A percentile compares a stretch with the other conserved stretches of the same genome.
Conservation (phyloP, 2,113 vertebrate species). For the Morone saxatilis region DNA sequence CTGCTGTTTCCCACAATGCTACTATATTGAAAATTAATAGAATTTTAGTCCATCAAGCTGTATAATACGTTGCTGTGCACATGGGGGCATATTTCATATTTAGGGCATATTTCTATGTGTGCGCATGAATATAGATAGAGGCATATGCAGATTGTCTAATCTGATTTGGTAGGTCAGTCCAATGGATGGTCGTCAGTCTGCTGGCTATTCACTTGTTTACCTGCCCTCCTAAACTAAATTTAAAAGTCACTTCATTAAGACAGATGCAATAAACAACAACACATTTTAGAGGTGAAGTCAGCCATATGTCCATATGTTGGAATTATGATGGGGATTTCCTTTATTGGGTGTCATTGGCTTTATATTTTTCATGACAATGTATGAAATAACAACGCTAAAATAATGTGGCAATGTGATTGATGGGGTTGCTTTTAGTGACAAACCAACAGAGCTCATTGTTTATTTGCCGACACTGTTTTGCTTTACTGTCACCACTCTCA, state of each 20-base stretch:
- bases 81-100: not conserved
- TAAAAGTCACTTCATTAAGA: not conserved
- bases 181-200: not conserved
- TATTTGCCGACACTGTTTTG: no score
- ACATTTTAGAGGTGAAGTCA: not conserved
- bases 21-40: conserved; percentile 34
- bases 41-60: conserved; percentile 21
- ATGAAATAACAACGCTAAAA: not conserved
- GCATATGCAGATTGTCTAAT: not conserved
- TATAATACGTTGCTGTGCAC: not conserved
- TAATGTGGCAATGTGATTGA: not conserved
- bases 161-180: not conserved
- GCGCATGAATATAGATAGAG: not conserved
- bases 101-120: not conserved
- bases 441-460: no score
- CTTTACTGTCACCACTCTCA: no score
- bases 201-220: not conserved
- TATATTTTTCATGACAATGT: not conserved
- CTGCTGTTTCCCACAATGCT: conserved; percentile 25
- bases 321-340: not conserved
- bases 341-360: no score
- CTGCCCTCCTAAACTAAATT: not conserved
- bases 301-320: not conserved
- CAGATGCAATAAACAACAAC: not conserved
- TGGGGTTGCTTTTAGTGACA: not conserved